Evolutionary conservation across 1,140 invertebrate genomes (phyloP), one percentile per base, ranked within the genome.

Genomic region (Ceratitis capitata): DNA sequence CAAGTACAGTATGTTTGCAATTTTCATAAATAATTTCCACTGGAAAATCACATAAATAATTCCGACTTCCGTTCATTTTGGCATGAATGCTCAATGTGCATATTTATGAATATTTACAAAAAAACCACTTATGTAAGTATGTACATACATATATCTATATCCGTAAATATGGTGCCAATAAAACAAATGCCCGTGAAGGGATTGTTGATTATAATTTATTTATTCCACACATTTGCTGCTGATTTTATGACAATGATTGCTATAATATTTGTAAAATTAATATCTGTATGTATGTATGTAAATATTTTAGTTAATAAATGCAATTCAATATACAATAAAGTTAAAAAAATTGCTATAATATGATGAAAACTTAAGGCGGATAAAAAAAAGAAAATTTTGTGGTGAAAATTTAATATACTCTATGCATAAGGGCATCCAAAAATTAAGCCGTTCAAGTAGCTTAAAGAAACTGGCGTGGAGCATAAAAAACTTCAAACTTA

Each of bases 141-240:
- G 2, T 42, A 74, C 19, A 0, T 42, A 74, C 5, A 35, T 74
- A 35, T 42, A 39, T 14, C 12, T 74, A 42, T 45, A 35, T 78
- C 45, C 3, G 23, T 45, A 78, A 39, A 10, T 26, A 45, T 26
- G 45, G 9, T 26, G 32, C 58, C 4, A 47, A 45, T 23, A 10
- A 45, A 35, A 78, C 69, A 78, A 78, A 45, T 35, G 39, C 26
- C 39, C 69, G 69, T 47, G 39, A 78, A 78, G 69, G 23, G n/a
- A 78, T 78, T 78, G 35, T 19, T 78, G 69, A 78, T 78, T 78
- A 78, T 78, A 78, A 78, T 78, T 78, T 78, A 78, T 78, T 78
- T 78, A 78, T 78, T 47, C 69, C 69, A 78, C 69, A 12, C 69
- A 78, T 78, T 78, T 78, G 39, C 69, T 12, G 69, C 69, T 45